phyloP scores from a whole-genome alignment of 2,113 vertebrate genomes.

The Engystomops pustulosus region DNA sequence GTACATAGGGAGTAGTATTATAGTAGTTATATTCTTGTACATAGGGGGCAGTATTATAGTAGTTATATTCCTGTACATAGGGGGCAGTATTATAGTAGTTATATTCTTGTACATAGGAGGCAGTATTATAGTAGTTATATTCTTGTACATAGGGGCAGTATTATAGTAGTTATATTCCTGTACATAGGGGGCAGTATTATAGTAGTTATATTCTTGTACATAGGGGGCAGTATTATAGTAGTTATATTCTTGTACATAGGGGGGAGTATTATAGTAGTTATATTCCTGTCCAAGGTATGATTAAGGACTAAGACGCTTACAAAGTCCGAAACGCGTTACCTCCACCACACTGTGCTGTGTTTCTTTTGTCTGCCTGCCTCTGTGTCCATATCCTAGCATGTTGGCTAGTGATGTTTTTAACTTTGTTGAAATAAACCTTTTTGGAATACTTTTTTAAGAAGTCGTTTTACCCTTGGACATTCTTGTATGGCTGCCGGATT shows the following conservation, averaged over 20 bases:
- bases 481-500: no score
- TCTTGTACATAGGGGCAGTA: neutral
- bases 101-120: slow-evolving; percentile 6
- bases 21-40: slow-evolving; percentile 11
- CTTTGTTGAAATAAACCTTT: no score
- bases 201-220: slow-evolving; percentile 14
- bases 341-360: no score
- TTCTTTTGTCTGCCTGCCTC: no score
- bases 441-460: no score
- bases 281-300: slow-evolving; percentile 3
- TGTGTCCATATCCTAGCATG: no score
- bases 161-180: slow-evolving; percentile 3
- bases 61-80: slow-evolving; percentile 4
- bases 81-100: slow-evolving; percentile 2
- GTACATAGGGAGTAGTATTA: neutral
- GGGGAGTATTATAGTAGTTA: neutral
- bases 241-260: slow-evolving; percentile 4
- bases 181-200: neutral
- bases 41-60: neutral
- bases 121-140: slow-evolving; percentile 18
- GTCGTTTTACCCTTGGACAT: no score
- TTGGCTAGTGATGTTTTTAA: no score
- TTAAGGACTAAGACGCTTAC: no score
- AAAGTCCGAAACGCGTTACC: no score
- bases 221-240: neutral